Base-by-base conservation (phyloP, 2,797 vertebrate species). In the Capromys pilorides region DNA sequence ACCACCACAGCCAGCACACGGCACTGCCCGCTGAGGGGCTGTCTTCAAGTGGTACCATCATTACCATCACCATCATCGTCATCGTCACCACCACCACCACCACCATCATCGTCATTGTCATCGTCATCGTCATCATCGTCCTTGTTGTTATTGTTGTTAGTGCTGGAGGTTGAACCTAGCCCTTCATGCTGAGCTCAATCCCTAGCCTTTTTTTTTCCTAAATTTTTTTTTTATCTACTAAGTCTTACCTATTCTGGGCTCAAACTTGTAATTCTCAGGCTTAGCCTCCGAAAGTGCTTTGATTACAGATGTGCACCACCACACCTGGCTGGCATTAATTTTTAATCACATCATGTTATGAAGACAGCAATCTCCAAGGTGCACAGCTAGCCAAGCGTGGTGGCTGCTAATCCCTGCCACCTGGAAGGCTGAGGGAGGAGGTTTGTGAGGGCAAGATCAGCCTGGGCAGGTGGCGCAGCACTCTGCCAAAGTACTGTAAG, bases 341-440 rank as follows among this genome's bases (percentile, higher is more conserved):
- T 83, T 86, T 62, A 90, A 82, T 88, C 79, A 86, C 19, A 57
- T 19, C 67, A 5, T 61, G 14, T 57, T 31, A 51, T 39, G 41
- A 91, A 91, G 31, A 75, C 31, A 91, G 51, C 81, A 88, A 39
- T 5, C 75, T 77, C 16, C 57, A 95, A 90, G 88, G 36, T 11
- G 78, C 19, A 66, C 0, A 9, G 12, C 39, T 77, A 28, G 49
- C 31, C 18, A n/a, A 79, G 49, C 77, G 6, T 54, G 45, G 31
- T 21, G 14, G 49, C 77, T 31, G 51, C 28, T 21, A 33, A 54
- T 49, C 49, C 49, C 3, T 54, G 49, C 31, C 33, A 33, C 31
- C 33, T 19, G 18, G 18, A 79, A 54, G 28, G 18, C 18, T 51
- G 3, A 54, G 49, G 28, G 7, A 79, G 28, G 77, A 79, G 21